phyloP scores from a whole-genome alignment of 2,888 invertebrate species.

The Heteromurus nitidus region DNA sequence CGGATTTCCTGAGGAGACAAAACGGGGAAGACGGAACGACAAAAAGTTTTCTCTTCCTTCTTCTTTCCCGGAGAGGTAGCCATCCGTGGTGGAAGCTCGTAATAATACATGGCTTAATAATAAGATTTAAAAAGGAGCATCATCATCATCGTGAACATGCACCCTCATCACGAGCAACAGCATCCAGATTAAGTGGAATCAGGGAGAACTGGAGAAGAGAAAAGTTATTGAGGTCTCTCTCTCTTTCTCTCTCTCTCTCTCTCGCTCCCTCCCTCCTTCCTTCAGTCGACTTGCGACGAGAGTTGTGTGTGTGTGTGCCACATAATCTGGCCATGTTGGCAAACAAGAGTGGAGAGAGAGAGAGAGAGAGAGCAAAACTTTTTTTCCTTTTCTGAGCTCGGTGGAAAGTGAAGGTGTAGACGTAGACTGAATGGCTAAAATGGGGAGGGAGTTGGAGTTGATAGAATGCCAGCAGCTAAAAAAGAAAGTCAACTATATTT shows the following conservation, averaged over 20 bases:
- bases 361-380: background rate
- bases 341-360: background rate
- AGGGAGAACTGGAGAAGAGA: background rate
- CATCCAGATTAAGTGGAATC: conserved; percentile 6
- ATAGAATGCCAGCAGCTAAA: no score
- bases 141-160: conserved; percentile 3
- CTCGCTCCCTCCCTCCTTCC: no score
- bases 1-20: conserved; percentile 11
- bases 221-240: no score
- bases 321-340: background rate
- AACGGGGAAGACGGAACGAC: background rate
- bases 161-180: background rate
- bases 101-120: conserved; percentile 3
- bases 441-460: no score
- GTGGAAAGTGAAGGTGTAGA: no score
- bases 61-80: no score
- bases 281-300: no score
- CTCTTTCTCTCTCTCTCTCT: no score
- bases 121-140: conserved; percentile 25
- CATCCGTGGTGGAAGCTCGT: background rate
- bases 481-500: no score
- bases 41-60: background rate
- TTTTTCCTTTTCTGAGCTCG: no score
- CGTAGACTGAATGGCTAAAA: no score
- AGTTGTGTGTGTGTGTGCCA: background rate